Conservation (phyloP, 1,140 invertebrate species). For the Cheumatopsyche charites region DNA sequence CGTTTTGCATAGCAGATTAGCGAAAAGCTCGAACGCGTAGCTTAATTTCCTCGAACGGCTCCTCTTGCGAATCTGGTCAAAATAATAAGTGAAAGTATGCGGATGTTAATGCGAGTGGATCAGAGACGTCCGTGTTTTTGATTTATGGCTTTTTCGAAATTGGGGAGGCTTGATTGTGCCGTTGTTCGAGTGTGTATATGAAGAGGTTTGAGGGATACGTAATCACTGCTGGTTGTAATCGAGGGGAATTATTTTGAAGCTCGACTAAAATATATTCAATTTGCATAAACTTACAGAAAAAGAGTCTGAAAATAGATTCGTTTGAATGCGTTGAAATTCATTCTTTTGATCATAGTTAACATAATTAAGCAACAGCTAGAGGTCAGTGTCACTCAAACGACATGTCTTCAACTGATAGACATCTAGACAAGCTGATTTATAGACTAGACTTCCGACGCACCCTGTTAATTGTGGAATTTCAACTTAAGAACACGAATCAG, state of each 20-base stretch:
- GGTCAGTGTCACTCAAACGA: slow-evolving; percentile 13
- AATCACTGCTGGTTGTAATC: no score
- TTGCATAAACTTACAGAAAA: no score
- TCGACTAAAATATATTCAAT: no score
- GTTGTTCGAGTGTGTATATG: no score
- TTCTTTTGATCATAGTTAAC: slow-evolving; percentile 26
- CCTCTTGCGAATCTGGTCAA: slow-evolving; percentile 1
- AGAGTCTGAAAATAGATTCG: no score
- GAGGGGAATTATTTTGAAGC: no score
- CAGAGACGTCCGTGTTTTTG: slow-evolving; percentile 43
- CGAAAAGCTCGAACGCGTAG: slow-evolving; percentile 7
- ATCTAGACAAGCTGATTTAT: slow-evolving; percentile 44
- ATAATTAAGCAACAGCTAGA: slow-evolving; percentile 16
- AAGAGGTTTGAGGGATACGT: no score
- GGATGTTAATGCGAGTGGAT: slow-evolving; percentile 47
- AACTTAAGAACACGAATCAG: background rate
- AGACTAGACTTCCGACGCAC: slow-evolving; percentile 35
- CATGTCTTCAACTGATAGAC: slow-evolving; percentile 1
- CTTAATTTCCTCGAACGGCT: background rate
- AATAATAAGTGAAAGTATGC: slow-evolving; percentile 1
- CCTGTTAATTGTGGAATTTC: slow-evolving; percentile 48
- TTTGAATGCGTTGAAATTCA: no score
- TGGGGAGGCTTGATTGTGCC: slow-evolving; percentile 31
- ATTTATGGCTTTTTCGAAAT: slow-evolving; percentile 40
- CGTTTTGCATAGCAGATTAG: slow-evolving; percentile 44